phyloP scores from a whole-genome alignment of 2,113 vertebrate species.

The Pelobates fuscus region DNA sequence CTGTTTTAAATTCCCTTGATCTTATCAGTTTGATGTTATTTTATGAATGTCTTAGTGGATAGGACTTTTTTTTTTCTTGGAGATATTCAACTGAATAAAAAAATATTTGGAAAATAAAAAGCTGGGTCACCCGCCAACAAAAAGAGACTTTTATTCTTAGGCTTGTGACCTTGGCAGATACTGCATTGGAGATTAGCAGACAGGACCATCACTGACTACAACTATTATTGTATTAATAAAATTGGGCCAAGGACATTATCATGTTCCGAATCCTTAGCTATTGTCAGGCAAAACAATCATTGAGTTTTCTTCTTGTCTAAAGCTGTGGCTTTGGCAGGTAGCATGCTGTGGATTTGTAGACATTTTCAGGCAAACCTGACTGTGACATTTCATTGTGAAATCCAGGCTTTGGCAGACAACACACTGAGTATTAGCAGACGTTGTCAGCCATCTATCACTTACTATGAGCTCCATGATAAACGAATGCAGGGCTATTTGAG shows the following conservation, averaged over 20 bases:
- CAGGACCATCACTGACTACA: not conserved
- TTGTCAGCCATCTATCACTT: not conserved
- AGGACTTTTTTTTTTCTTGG: not conserved
- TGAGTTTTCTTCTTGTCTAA: not conserved
- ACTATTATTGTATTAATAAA: not conserved
- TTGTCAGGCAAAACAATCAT: constrained; percentile 9
- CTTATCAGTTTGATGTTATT: not conserved
- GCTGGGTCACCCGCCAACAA: not conserved
- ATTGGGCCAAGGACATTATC: not conserved
- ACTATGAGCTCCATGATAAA: not conserved
- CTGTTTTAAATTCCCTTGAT: not conserved
- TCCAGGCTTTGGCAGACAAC: not conserved
- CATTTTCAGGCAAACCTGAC: not conserved
- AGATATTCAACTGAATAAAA: not conserved
- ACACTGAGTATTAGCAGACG: not conserved
- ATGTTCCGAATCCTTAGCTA: not conserved
- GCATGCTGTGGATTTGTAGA: constrained; percentile 9
- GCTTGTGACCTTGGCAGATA: not conserved
- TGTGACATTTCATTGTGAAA: constrained; percentile 16
- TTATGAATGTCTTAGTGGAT: not conserved
- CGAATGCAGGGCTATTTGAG: not conserved
- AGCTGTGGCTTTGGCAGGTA: constrained; percentile 26
- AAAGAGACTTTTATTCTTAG: not conserved
- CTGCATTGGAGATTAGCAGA: not conserved
- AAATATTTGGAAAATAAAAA: not conserved